Evolutionary conservation across 2,113 vertebrate species (phyloP), one percentile per base, ranked within the genome.

Genomic region (Platichthys stellatus): DNA sequence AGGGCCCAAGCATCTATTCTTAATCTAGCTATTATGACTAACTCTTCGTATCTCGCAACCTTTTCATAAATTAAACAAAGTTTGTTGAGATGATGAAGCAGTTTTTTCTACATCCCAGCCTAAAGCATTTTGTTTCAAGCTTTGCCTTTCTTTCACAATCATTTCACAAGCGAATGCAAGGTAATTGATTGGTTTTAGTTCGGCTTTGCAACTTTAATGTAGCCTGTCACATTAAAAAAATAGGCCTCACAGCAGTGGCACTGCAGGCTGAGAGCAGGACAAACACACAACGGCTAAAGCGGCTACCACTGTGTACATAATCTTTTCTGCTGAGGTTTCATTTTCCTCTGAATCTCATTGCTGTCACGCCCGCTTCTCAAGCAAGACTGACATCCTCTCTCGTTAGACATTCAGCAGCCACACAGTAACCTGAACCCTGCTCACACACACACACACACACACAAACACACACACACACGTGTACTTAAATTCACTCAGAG

Each of bases 351-450:
- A 87, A 86, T 93, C 86, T 84, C 88, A 87, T 78, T 90, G 85
- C 89, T 90, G 88, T 92, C 88, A 86, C 80, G 74, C 72, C 83
- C 78, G 31, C 82, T 84, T 89, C 82, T 88, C 70, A 80, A 81
- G 84, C 84, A 83, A 80, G 82, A 74, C 89, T 88, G 84, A 91
- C 88, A 83, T 91, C 77, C 87, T 85, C 87, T 85, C 87, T 89
- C 69, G 66, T 93, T 83, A 92, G 91, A 91, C 90, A 92, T 89
- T 88, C 90, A 88, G 86, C 86, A 91, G 90, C 88, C 90, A 78
- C 72, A 8, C 74, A 6, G 90, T 90, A 91, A 93, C 87, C 72
- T 64, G 85, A 91, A 47, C 74, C 91, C 49, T 7, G 38, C 13
- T 1, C 62, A 12, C 71, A 70, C 71, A 64, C 76, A 67, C 65